Conservation (phyloP, 2,797 vertebrate species). For the Molothrus ater region DNA sequence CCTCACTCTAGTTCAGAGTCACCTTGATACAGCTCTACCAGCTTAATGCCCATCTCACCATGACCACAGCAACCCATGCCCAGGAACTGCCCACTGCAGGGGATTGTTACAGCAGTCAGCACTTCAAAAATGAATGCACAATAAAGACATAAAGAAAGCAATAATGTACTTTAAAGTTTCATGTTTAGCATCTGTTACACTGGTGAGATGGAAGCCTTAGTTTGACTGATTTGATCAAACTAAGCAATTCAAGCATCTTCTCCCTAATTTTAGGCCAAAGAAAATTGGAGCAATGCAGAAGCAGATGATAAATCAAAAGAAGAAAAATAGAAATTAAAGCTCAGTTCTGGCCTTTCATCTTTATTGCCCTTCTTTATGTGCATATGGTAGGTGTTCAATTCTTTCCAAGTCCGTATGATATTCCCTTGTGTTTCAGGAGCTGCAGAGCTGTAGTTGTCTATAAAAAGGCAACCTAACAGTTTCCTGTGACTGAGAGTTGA, state of each 20-base stretch:
- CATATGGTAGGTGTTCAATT: slow-evolving; percentile 48
- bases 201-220: background rate
- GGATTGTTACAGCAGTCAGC: background rate
- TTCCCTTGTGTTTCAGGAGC: slow-evolving; percentile 36
- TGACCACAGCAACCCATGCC: background rate
- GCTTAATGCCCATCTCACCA: background rate
- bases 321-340: slow-evolving; percentile 53
- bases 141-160: background rate
- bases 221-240: background rate
- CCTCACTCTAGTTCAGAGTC: background rate
- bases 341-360: slow-evolving; percentile 44
- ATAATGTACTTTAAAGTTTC: background rate
- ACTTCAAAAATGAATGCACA: background rate
- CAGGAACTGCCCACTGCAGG: background rate
- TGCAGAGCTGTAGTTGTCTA: slow-evolving; percentile 33
- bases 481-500: slow-evolving; percentile 56
- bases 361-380: slow-evolving; percentile 53
- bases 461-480: slow-evolving; percentile 60
- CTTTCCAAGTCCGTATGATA: slow-evolving; percentile 15
- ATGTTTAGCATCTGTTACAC: background rate
- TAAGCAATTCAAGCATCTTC: background rate
- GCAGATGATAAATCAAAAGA: slow-evolving; percentile 59
- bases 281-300: slow-evolving; percentile 20
- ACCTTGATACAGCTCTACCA: background rate
- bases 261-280: slow-evolving; percentile 32